phyloP scores from a whole-genome alignment of 2,888 invertebrate species.

The Nematopogon swammerdamellus region DNA sequence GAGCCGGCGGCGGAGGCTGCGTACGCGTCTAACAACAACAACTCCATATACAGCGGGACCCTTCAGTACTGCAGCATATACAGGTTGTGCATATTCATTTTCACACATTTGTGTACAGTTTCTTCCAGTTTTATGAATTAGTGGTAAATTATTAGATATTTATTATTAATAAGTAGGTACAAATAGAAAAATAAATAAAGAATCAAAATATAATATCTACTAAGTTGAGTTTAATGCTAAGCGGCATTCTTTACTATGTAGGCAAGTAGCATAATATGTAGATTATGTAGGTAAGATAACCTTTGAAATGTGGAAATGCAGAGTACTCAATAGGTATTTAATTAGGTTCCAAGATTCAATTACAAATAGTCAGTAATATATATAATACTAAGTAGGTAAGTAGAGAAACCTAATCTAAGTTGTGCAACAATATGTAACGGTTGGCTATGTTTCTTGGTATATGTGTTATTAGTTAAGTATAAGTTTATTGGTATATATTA shows the following conservation, averaged over 20 bases:
- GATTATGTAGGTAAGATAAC: no score
- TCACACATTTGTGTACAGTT: constrained; percentile 1
- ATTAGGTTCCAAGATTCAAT: no score
- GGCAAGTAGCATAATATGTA: no score
- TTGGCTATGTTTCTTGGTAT: no score
- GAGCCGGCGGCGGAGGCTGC: constrained; percentile 31
- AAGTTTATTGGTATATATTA: no score
- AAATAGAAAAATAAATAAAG: no score
- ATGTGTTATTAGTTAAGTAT: not conserved
- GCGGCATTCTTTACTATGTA: no score
- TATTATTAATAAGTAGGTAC: not conserved
- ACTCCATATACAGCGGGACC: constrained; percentile 56
- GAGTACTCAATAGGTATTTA: no score
- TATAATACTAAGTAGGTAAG: not conserved
- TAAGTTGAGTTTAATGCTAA: no score
- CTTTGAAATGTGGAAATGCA: no score
- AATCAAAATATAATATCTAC: no score
- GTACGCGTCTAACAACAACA: constrained; percentile 47
- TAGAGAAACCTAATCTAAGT: constrained; percentile 5
- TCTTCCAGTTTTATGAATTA: not conserved
- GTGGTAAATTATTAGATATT: not conserved
- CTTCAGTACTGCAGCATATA: constrained; percentile 57
- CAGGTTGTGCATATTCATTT: constrained; percentile 25
- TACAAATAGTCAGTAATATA: not conserved
- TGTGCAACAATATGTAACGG: not conserved